Evolutionary conservation across 2,113 vertebrate genomes (phyloP), one percentile per base, ranked within the genome.

Genomic region (Anoplopoma fimbria): DNA sequence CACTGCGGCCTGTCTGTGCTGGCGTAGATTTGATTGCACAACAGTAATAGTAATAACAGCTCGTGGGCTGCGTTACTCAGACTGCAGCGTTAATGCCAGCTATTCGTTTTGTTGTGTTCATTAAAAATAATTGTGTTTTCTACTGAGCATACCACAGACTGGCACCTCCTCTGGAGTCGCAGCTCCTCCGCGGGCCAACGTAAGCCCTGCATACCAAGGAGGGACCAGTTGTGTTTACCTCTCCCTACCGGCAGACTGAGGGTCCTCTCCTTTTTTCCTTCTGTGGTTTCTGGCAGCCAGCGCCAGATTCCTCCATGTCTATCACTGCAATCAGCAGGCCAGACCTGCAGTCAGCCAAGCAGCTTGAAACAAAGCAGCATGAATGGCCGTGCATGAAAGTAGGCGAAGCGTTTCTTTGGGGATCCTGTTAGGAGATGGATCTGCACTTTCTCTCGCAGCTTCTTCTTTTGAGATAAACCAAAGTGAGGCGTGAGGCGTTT

Each of bases 301-400:
- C 82, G 36, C 53, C 88, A 93, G 94, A 97, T 97, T 96, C 95
- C 96, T 96, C 93, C 91, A 67, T 92, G 95, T 95, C 95, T 96
- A 89, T 96, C 96, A 94, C 93, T 96, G 95, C 95, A 95, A 94
- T 94, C 95, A 96, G 93, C 91, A 95, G 95, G 94, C 95, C 90
- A 92, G 95, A 95, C 91, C 94, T 88, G 89, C 93, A 92, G 92
- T 90, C 88, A 82, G 91, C 90, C 88, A 88, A 79, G 87, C 76
- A 77, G 76, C 78, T 75, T 91, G 94, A 95, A 95, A 93, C 91
- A 93, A 93, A 95, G 91, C 94, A 92, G 88, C 70, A 64, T 1
- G 89, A 82, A 17, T 19, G 57, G 74, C 67, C 33, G 93, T 93
- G 93, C 93, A 87, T 91, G 9, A 85, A 84, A 93, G 90, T 88